Percentiles rank a stretch among this genome's conserved stretches.
phyloP scores from a whole-genome alignment of 2,888 invertebrate species.

The Graphium colonna region DNA sequence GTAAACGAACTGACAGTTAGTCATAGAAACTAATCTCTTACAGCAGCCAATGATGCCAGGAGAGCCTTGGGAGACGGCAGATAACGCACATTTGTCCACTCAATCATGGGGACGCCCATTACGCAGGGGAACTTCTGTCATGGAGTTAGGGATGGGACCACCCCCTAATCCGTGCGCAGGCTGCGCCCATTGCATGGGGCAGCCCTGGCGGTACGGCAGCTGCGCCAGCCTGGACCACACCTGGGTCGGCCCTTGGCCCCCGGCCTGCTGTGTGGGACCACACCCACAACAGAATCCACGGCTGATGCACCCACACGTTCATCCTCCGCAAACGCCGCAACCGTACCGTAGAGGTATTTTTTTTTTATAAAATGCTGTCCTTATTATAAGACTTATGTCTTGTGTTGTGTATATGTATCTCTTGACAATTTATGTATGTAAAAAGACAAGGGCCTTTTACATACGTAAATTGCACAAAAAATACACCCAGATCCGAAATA shows the following conservation, averaged over 20 bases:
- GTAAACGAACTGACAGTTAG: not conserved
- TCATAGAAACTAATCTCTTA: no score
- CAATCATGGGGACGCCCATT: conserved; percentile 60
- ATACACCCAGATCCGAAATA: no score
- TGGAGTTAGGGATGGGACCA: conserved; percentile 55
- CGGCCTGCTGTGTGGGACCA: conserved; percentile 40
- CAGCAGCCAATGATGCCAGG: conserved; percentile 30
- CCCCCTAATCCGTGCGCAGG: conserved; percentile 30
- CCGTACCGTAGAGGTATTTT: conserved; percentile 60
- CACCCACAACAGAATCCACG: conserved; percentile 31
- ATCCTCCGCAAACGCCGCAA: conserved; percentile 45
- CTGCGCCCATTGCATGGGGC: conserved; percentile 40
- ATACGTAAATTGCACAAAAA: no score
- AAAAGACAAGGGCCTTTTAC: no score
- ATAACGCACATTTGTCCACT: conserved; percentile 31
- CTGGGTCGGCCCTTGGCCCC: conserved; percentile 39
- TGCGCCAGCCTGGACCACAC: conserved; percentile 66
- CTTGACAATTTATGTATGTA: no score
- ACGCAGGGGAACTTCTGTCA: conserved; percentile 64
- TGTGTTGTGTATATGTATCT: no score
- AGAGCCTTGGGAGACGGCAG: conserved; percentile 56
- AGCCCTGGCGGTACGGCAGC: conserved; percentile 68
- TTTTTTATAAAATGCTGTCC: no score
- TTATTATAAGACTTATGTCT: no score
- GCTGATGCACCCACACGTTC: conserved; percentile 40